Base-by-base conservation (phyloP, 2,113 vertebrate species). In the Rhinogobius similis region DNA sequence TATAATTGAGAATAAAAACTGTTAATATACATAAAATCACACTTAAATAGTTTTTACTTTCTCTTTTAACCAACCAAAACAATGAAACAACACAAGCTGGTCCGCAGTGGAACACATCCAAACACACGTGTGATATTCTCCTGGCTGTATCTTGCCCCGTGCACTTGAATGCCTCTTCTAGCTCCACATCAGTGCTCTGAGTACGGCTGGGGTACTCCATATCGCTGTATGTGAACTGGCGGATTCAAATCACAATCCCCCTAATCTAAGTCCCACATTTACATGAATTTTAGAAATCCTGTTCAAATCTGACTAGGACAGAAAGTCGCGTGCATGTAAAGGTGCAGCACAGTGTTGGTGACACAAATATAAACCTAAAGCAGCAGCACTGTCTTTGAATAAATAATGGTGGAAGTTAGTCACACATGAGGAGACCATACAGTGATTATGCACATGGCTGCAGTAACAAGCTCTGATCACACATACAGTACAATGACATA, bases 381-480 rank as follows among this genome's bases (percentile, higher is more conserved):
- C 18, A 71, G 62, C 26, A 23, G 55, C 70, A 62, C 50, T 62
- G 29, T 72, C 52, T 76, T 48, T 66, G 50, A 39, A 59, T 70
- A 76, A 73, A 75, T 81, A 72, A 79, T 76, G 78, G 81, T 87
- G 82, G 62, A 79, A 85, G 82, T 85, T 87, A 86, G 77, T 88
- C 72, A 82, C 72, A 87, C 76, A 74, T 78, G 79, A 84, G 73
- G 70, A 75, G 86, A 76, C 70, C 67, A 81, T 81, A 38, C 83
- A 82, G 78, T 87, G 79, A 88, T 88, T 81, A 81, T 77, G 76
- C 86, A 90, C 84, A 86, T 87, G 86, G 79, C 78, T 83, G 86
- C 88, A 84, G 80, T 84, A 78, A 89, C 87, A 77, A 87, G 73
- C 66, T 69, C 71, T 70, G 85, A 87, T 85, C 81, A 83, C 82